phyloP scores from a whole-genome alignment of 2,888 invertebrate genomes.

The Trissoscelio sp. region DNA sequence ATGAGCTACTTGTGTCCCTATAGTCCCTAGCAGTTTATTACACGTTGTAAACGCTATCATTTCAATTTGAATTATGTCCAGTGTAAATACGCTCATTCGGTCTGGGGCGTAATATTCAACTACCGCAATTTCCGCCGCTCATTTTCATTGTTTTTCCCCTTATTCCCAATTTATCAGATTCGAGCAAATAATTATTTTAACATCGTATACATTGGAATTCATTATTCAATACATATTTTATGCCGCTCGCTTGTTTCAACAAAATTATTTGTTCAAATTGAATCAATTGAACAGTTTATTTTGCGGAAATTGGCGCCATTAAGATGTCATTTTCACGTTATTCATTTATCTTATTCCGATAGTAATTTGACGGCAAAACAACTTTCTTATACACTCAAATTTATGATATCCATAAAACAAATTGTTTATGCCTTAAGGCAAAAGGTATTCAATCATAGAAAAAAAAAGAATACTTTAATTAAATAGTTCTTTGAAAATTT shows the following conservation, averaged over 20 bases:
- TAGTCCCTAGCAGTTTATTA: slow-evolving; percentile 35
- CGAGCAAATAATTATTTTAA: slow-evolving; percentile 38
- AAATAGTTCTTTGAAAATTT: too few relatives aligned
- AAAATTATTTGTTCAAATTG: slow-evolving; percentile 15
- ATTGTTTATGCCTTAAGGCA: too few relatives aligned
- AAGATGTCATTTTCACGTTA: slow-evolving; percentile 2
- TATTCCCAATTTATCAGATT: slow-evolving; percentile 37
- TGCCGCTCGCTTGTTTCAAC: background rate
- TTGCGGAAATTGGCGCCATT: slow-evolving; percentile 27
- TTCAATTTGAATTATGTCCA: slow-evolving; percentile 50
- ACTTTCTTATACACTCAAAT: background rate
- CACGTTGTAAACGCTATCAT: slow-evolving; percentile 30
- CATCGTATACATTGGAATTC: slow-evolving; percentile 9
- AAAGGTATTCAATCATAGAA: too few relatives aligned
- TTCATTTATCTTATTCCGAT: slow-evolving; percentile 13
- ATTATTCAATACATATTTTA: slow-evolving; percentile 36
- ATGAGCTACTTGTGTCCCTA: slow-evolving; percentile 28
- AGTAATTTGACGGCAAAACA: background rate
- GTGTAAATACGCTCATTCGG: slow-evolving; percentile 32
- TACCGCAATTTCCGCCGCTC: slow-evolving; percentile 20
- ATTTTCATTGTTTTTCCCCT: slow-evolving; percentile 45
- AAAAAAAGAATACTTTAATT: too few relatives aligned
- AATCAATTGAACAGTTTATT: slow-evolving; percentile 14
- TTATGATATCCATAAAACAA: too few relatives aligned
- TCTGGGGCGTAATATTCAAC: slow-evolving; percentile 11